Evolutionary conservation across 2,888 invertebrate genomes (phyloP).

Genomic region (Amitus sp.): DNA sequence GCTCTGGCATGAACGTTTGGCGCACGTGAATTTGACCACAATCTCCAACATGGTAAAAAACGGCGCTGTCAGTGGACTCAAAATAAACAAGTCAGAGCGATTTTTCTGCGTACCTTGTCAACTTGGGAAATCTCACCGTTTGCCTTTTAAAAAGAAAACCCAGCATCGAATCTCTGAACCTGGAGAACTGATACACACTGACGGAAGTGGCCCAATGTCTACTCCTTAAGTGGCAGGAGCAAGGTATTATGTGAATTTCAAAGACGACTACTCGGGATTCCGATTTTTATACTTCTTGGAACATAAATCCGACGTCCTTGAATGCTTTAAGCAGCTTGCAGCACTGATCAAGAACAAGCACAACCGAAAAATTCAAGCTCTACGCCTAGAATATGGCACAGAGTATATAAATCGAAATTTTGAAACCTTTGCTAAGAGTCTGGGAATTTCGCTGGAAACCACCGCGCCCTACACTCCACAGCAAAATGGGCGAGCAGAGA

Average conservation of each 20-base stretch:
- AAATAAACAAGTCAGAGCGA: conserved; percentile 6
- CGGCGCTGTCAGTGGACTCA: conserved; percentile 3
- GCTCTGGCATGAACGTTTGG: conserved; percentile 40
- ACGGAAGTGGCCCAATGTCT: conserved; percentile 38
- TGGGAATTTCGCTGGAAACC: conserved; percentile 17
- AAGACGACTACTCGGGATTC: conserved; percentile 36
- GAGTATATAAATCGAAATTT: conserved; percentile 20
- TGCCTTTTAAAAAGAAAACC: conserved; percentile 45
- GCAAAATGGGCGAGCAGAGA: conserved; percentile 18
- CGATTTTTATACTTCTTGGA: conserved; percentile 26
- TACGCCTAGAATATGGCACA: conserved; percentile 15
- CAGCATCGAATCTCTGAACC: conserved; percentile 5
- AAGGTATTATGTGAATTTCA: conserved; percentile 39
- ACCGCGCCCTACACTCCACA: conserved; percentile 18
- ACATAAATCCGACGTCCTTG: conserved; percentile 33
- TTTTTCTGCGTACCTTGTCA: conserved; percentile 41
- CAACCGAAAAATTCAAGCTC: conserved; percentile 16
- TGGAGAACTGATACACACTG: conserved; percentile 37
- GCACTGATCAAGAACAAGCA: conserved; percentile 16
- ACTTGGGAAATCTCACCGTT: conserved; percentile 46
- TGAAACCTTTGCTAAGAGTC: conserved; percentile 2
- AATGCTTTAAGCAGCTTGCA: conserved; percentile 22
- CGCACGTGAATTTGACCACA: conserved; percentile 33
- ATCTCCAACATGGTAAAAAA: neutral
- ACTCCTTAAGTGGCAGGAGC: conserved; percentile 22